Conservation (phyloP, 2,113 vertebrate genomes). For the Amazona guildingii region DNA sequence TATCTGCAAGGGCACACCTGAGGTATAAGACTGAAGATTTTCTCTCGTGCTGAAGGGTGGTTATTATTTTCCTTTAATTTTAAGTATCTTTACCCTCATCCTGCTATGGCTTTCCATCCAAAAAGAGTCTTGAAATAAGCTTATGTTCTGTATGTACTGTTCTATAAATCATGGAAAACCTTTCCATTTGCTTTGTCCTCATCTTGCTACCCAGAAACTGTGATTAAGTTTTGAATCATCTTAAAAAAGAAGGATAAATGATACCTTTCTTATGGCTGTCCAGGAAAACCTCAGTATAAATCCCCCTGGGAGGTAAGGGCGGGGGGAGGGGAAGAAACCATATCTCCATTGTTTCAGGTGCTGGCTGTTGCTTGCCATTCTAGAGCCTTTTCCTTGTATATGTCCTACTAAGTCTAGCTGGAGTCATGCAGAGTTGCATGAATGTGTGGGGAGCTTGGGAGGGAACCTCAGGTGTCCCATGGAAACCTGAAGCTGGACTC, state of each 20-base stretch:
- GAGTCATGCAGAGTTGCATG: rapidly evolving
- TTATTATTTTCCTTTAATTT: not conserved
- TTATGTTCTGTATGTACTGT: not conserved
- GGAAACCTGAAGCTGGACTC: not conserved
- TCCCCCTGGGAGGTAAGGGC: not conserved
- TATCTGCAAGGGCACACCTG: not conserved
- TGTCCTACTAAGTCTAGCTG: not conserved
- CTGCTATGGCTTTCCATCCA: not conserved
- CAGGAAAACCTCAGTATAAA: not conserved
- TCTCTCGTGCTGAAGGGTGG: not conserved
- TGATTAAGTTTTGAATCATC: not conserved
- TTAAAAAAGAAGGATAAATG: not conserved
- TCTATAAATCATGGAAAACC: not conserved
- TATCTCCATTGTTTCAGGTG: not conserved
- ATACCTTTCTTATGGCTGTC: not conserved
- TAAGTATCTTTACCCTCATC: not conserved
- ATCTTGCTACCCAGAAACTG: not conserved
- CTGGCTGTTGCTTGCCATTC: not conserved
- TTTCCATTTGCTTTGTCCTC: not conserved
- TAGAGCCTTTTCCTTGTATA: not conserved
- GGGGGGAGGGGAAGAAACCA: rapidly evolving
- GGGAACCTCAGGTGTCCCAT: not conserved
- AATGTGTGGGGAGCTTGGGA: not conserved
- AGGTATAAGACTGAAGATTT: not conserved
- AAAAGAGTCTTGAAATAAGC: not conserved